Percentiles rank a stretch among this genome's conserved stretches.
These are phyloP conservation scores for Lathronympha strigana DNA, from an alignment of 2,888 invertebrate genomes.

Conservation along the genomic window DNA sequence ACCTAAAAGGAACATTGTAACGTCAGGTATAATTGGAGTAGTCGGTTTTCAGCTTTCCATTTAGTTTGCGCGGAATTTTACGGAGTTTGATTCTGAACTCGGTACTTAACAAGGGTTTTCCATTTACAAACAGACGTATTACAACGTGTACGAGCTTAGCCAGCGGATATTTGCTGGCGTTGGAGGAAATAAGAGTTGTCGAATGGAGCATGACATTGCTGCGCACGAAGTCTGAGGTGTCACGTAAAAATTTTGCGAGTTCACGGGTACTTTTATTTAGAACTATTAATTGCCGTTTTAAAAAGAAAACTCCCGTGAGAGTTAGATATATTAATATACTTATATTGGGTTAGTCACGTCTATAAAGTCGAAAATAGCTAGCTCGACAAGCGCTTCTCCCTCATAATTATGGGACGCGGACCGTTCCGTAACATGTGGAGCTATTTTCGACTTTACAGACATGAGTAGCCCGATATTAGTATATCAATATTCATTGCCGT, in stretches of 20 bases:
- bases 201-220: constrained; percentile 1
- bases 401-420: too few species aligned
- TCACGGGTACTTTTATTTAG: too few species aligned
- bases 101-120: not conserved
- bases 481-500: too few species aligned
- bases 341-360: too few species aligned
- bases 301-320: too few species aligned
- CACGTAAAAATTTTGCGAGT: constrained; percentile 13
- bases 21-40: constrained; percentile 31
- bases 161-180: constrained; percentile 19
- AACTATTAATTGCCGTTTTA: too few species aligned
- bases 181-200: constrained; percentile 27
- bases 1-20: constrained; percentile 27
- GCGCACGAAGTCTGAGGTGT: not conserved
- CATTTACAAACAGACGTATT: constrained; percentile 16
- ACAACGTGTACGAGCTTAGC: not conserved
- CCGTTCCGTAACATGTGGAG: too few species aligned
- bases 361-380: too few species aligned
- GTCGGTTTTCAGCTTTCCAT: constrained; percentile 26
- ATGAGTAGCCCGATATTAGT: too few species aligned
- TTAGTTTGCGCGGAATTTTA: constrained; percentile 7
- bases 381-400: too few species aligned
- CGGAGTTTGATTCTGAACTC: constrained; percentile 5
- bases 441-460: too few species aligned
- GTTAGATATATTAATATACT: too few species aligned